Base-by-base conservation (phyloP, 2,113 vertebrate species). In the Tetrao urogallus region DNA sequence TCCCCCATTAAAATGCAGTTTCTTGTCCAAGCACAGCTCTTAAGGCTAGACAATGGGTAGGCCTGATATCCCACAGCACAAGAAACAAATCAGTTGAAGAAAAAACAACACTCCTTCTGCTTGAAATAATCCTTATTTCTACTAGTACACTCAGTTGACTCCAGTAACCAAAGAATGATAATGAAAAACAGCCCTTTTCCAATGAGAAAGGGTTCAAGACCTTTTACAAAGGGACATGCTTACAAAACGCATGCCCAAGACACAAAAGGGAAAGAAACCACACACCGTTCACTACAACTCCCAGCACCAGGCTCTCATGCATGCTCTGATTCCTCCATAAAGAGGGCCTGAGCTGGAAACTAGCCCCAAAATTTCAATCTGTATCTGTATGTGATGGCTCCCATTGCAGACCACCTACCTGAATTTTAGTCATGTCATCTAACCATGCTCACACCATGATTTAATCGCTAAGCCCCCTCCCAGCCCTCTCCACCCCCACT, bases 361-460 rank as follows among this genome's bases (percentile, higher is more conserved):
- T 3, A 34, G 14, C 54, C 47, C 8, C 34, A 32, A 30, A 10
- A 78, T 61, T 78, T 57, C 43, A 43, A 43, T 7, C 20, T 18
- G 42, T 43, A 77, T 56, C 42, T 22, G n/a, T 22, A 9, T 5
- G 5, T 6, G 43, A 75, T 32, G 54, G 58, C 18, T 88, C 67
- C 47, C 54, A 25, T 30, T 38, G 63, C 25, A 28, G 86, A 84
- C 3, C 11, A 12, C 16, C 8, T 28, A 54, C 43, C 25, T 30
- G 22, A 77, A 93, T 94, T 96, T 79, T 73, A 96, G 88, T 91
- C 77, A 0, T 96, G 89, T 95, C 92, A 96, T 76, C 48, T 54
- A 79, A 32, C 28, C 42, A 18, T 4, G 10, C 34, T 60, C 77
- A n/a, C 50, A 50, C 27, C 20, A 80, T 5, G 15, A 28, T 32